Evolutionary conservation across 2,888 invertebrate species (phyloP).

Genomic region (Acrocera orbiculus): DNA sequence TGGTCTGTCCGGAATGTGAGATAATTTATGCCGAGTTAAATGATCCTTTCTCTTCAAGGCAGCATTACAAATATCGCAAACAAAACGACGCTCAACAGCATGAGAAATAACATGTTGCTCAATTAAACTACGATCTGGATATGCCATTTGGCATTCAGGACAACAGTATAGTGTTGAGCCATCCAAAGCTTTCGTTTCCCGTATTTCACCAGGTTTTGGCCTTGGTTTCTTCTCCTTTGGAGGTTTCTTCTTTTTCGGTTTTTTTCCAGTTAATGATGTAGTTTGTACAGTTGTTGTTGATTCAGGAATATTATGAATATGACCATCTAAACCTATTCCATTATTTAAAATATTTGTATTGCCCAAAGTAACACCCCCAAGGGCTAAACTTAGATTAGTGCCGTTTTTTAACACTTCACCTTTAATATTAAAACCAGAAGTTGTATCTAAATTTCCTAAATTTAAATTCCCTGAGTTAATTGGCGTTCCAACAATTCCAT

Average conservation of each 20-base stretch:
- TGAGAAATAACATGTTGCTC: constrained; percentile 78
- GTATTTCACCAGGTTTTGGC: constrained; percentile 40
- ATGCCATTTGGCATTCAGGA: constrained; percentile 79
- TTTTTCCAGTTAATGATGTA: constrained; percentile 26
- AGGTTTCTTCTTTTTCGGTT: constrained; percentile 35
- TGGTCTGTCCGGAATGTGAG: constrained; percentile 75
- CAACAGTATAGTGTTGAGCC: constrained; percentile 74
- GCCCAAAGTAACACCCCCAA: constrained; percentile 26
- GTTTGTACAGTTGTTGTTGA: constrained; percentile 25
- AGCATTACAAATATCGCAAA: constrained; percentile 79
- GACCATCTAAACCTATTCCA: constrained; percentile 7
- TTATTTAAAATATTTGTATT: background rate
- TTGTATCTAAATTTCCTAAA: constrained; percentile 22
- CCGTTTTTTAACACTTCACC: constrained; percentile 29
- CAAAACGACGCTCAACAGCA: constrained; percentile 66
- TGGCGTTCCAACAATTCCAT: constrained; percentile 24
- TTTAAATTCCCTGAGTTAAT: constrained; percentile 27
- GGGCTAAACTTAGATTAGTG: constrained; percentile 28
- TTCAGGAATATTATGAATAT: constrained; percentile 10
- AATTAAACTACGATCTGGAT: constrained; percentile 64
- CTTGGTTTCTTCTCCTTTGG: constrained; percentile 64
- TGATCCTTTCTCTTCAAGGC: constrained; percentile 76
- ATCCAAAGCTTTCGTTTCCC: constrained; percentile 46
- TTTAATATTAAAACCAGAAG: constrained; percentile 23
- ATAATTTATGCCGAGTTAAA: constrained; percentile 69